Conservation (phyloP, 2,797 vertebrate genomes). For the Cercopithecus diana region DNA sequence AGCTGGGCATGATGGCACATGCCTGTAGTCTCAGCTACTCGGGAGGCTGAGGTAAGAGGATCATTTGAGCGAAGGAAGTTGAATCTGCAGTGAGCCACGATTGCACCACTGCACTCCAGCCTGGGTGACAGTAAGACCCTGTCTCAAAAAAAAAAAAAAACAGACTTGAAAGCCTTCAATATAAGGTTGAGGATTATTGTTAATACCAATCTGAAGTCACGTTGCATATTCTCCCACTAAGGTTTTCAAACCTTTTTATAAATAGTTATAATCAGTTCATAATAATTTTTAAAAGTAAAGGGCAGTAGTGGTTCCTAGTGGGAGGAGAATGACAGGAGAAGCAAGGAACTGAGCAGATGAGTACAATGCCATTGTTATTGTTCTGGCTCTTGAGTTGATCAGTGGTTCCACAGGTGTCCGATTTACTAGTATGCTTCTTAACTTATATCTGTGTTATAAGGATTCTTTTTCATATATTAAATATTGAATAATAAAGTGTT, state of each 20-base stretch:
- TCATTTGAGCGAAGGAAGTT: no score
- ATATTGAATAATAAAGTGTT: not conserved
- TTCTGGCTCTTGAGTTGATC: not conserved
- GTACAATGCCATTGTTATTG: rapidly evolving
- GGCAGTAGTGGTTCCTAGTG: not conserved
- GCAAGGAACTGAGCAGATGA: not conserved
- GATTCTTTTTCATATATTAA: not conserved
- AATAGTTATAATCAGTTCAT: not conserved
- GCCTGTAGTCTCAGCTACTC: no score
- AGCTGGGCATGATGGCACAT: no score
- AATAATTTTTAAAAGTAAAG: not conserved
- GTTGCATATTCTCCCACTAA: not conserved
- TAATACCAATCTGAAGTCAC: not conserved
- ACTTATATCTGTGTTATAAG: not conserved
- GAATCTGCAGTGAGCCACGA: no score
- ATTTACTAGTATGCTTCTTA: not conserved
- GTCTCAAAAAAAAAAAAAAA: no score
- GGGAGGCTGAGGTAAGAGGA: no score
- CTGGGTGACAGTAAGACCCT: no score
- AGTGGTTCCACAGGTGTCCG: not conserved
- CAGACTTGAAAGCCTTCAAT: not conserved
- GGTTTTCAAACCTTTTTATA: not conserved
- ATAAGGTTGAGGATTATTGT: not conserved
- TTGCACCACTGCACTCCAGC: no score
- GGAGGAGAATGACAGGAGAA: not conserved